phyloP scores from a whole-genome alignment of 2,888 invertebrate species.

The Eulithis testata region DNA sequence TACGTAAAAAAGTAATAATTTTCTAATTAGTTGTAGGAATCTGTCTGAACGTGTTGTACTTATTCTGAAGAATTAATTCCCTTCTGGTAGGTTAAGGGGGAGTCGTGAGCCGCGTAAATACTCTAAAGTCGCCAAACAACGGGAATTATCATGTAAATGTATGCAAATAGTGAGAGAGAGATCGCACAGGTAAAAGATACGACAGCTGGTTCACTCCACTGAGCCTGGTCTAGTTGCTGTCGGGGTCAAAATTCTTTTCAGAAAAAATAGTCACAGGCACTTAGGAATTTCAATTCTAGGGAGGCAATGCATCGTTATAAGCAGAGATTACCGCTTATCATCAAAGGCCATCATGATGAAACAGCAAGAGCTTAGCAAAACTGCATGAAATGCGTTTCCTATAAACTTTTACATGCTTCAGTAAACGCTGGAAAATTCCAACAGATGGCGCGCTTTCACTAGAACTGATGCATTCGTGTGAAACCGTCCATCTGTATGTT shows the following conservation, averaged over 20 bases:
- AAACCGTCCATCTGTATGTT: not conserved
- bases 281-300: too few relatives aligned
- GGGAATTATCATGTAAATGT: conserved; percentile 77
- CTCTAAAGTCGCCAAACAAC: conserved; percentile 56
- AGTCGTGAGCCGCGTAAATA: conserved; percentile 20
- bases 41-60: not conserved
- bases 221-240: too few relatives aligned
- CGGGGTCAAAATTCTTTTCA: too few relatives aligned
- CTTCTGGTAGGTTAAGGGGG: not conserved
- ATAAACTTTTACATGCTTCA: not conserved
- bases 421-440: not conserved
- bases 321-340: too few relatives aligned
- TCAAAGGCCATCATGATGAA: too few relatives aligned
- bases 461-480: not conserved
- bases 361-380: not conserved
- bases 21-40: too few relatives aligned
- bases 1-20: too few relatives aligned
- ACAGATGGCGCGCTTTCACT: conserved; percentile 2
- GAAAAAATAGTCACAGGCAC: too few relatives aligned
- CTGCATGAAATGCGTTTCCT: not conserved
- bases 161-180: conserved; percentile 67
- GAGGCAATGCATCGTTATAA: too few relatives aligned
- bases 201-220: conserved; percentile 35
- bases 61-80: not conserved
- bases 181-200: conserved; percentile 14